phyloP scores from a whole-genome alignment of 2,797 vertebrate genomes.

The Taeniopygia guttata region DNA sequence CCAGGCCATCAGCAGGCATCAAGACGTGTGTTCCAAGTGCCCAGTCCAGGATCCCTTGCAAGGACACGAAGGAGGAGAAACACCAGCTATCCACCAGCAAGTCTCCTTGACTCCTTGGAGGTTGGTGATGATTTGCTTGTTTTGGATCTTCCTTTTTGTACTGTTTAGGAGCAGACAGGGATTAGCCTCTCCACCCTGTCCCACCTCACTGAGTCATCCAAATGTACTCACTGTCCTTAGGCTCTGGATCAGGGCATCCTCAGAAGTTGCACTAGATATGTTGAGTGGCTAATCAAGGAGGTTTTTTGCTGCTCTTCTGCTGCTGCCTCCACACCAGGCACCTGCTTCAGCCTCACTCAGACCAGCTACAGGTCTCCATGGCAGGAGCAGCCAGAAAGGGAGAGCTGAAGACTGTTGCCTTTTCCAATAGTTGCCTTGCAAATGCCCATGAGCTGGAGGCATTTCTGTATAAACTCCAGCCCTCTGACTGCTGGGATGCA shows the following conservation, averaged over 20 bases:
- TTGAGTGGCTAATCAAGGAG: not conserved
- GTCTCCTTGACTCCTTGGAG: not conserved
- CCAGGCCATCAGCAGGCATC: not conserved
- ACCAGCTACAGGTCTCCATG: not conserved
- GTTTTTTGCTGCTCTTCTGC: not conserved
- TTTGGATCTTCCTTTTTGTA: constrained; percentile 44
- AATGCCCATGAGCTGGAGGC: not conserved
- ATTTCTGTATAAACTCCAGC: not conserved
- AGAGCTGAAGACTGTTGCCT: not conserved
- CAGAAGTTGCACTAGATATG: not conserved
- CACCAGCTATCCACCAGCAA: not conserved
- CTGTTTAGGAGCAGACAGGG: constrained; percentile 18
- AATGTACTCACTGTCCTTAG: not conserved
- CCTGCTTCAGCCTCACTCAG: not conserved
- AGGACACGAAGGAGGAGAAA: not conserved
- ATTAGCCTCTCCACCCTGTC: constrained; percentile 44
- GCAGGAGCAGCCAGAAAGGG: not conserved
- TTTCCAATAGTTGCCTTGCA: not conserved
- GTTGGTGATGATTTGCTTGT: constrained; percentile 24
- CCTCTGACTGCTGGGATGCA: not conserved
- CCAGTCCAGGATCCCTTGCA: not conserved
- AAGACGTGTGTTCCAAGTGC: not conserved
- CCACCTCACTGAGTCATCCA: constrained; percentile 26
- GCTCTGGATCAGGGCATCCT: not conserved
- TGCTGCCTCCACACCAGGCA: not conserved